These are phyloP conservation scores for Epinotia brunnichana DNA, from an alignment of 2,888 invertebrate genomes.

Conservation along the genomic window DNA sequence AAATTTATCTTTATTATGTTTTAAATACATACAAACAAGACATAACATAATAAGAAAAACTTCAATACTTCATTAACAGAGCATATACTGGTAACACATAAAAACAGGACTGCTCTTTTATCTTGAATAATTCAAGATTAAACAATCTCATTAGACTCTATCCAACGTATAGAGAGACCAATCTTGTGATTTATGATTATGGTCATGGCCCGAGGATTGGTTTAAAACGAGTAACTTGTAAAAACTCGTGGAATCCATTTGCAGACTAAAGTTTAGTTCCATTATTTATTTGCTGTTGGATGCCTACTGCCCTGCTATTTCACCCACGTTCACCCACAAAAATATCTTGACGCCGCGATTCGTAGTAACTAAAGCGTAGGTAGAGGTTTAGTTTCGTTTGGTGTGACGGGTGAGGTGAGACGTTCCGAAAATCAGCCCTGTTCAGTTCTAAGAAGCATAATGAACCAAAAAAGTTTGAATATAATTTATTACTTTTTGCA, in stretches of 20 bases:
- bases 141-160: not conserved
- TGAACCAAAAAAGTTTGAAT: not conserved
- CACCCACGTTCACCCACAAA: too few species aligned
- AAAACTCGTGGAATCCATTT: not conserved
- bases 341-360: too few species aligned
- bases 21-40: not conserved
- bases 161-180: not conserved
- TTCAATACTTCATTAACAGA: not conserved
- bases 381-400: too few species aligned
- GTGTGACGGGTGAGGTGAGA: too few species aligned
- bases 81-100: too few species aligned
- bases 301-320: not conserved
- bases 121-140: not conserved
- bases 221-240: not conserved
- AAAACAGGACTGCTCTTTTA: not conserved
- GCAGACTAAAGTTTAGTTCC: not conserved
- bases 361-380: too few species aligned
- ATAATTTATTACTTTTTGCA: not conserved
- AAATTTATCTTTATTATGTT: not conserved
- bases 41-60: not conserved
- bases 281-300: not conserved
- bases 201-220: constrained; percentile 1
- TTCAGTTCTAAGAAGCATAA: not conserved
- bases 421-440: too few species aligned
- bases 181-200: not conserved